Percentiles rank a stretch among this genome's conserved stretches.
phyloP scores from a whole-genome alignment of 2,888 invertebrate genomes.

The Eumerus sabulonum region DNA sequence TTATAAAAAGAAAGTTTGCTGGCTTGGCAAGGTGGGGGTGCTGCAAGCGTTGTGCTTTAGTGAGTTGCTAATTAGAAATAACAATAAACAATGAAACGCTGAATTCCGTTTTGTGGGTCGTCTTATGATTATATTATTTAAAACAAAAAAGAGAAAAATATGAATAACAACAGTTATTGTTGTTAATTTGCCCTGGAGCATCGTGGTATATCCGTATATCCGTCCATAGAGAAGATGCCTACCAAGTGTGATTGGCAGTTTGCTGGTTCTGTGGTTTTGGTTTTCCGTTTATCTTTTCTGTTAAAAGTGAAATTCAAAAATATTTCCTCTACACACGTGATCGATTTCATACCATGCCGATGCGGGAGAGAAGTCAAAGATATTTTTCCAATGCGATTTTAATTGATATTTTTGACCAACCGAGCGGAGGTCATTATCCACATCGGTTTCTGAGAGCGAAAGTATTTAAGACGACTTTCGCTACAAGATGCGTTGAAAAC shows the following conservation, averaged over 20 bases:
- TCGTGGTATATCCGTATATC: no score
- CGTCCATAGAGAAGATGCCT: background rate
- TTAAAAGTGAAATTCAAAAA: conserved; percentile 47
- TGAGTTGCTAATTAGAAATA: conserved; percentile 46
- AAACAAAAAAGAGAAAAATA: conserved; percentile 3
- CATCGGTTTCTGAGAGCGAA: background rate
- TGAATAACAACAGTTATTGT: no score
- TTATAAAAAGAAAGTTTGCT: conserved; percentile 60
- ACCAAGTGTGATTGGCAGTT: conserved; percentile 4
- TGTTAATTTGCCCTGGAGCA: no score
- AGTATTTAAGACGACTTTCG: background rate
- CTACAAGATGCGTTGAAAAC: background rate
- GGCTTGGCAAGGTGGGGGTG: conserved; percentile 40
- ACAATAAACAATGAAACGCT: conserved; percentile 47
- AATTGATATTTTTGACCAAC: background rate
- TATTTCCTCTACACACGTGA: conserved; percentile 2
- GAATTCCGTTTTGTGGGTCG: conserved; percentile 46
- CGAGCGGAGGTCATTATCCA: background rate
- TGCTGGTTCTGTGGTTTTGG: no score
- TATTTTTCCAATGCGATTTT: conserved; percentile 34
- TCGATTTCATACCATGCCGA: background rate
- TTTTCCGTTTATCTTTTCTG: conserved; percentile 1
- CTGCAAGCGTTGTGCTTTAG: conserved; percentile 29
- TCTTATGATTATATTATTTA: conserved; percentile 40
- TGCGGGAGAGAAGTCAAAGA: conserved; percentile 8